Conservation (phyloP, 2,888 invertebrate species). For the Tenodera sinensis region DNA sequence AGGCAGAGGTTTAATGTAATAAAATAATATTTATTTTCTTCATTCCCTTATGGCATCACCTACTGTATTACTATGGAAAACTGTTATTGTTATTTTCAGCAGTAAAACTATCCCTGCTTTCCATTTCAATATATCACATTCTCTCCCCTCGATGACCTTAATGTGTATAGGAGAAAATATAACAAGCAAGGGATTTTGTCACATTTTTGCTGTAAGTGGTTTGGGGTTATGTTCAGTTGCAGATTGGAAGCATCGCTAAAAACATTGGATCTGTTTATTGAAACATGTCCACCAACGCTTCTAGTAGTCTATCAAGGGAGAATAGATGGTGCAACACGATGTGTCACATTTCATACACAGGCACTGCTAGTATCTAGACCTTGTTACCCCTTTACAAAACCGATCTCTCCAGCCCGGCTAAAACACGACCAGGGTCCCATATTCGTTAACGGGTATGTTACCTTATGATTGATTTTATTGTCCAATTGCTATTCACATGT, state of each 20-base stretch:
- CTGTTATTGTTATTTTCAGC: neutral
- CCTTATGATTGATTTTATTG: constrained; percentile 7
- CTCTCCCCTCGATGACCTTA: neutral
- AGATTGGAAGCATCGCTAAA: neutral
- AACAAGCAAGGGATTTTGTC: neutral
- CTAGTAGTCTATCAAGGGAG: neutral
- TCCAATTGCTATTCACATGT: constrained; percentile 3
- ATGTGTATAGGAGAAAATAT: neutral
- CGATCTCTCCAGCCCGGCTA: neutral
- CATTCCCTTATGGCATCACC: too few relatives aligned
- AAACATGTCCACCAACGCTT: neutral
- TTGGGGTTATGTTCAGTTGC: neutral
- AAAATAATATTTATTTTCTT: too few relatives aligned
- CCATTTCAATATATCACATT: neutral
- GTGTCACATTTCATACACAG: neutral
- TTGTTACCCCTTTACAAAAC: neutral
- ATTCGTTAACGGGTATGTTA: neutral
- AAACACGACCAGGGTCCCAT: neutral
- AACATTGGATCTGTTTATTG: neutral
- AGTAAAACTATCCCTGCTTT: neutral
- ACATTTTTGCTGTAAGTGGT: neutral
- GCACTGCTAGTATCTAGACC: neutral
- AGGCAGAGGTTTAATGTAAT: too few relatives aligned
- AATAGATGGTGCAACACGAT: neutral
- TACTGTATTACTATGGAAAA: too few relatives aligned